Evolutionary conservation across 2,797 vertebrate genomes (phyloP).

Genomic region (Petrocephalus sullivani): DNA sequence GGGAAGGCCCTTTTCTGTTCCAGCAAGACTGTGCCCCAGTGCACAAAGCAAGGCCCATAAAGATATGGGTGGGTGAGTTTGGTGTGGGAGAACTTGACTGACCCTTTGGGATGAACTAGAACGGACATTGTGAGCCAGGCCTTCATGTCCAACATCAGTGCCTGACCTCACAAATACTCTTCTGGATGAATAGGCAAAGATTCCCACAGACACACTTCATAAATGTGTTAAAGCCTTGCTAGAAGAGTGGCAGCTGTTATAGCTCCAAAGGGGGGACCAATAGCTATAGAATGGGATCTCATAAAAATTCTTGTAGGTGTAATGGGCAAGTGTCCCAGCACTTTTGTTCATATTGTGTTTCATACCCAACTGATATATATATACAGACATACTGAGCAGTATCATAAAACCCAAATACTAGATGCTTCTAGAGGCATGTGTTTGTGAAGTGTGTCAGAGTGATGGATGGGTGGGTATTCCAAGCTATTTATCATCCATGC

Average conservation of each 20-base stretch:
- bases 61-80: too few relatives aligned
- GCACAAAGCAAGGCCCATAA: too few relatives aligned
- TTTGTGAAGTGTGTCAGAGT: not conserved
- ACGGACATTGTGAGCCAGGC: too few relatives aligned
- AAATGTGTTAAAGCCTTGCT: not conserved
- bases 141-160: too few relatives aligned
- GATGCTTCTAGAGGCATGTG: not conserved
- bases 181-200: too few relatives aligned
- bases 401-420: not conserved
- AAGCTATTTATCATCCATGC: conserved; percentile 1
- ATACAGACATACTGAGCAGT: too few relatives aligned
- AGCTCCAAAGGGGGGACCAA: not conserved
- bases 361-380: not conserved
- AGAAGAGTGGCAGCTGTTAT: not conserved
- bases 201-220: not conserved
- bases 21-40: too few relatives aligned
- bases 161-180: too few relatives aligned
- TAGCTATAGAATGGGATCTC: not conserved
- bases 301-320: not conserved
- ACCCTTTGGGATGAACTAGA: too few relatives aligned
- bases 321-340: not conserved
- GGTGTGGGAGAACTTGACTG: too few relatives aligned
- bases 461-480: not conserved
- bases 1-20: too few relatives aligned
- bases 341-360: not conserved